These are phyloP conservation scores for Hirtodrosophila confusa DNA, from an alignment of 2,888 invertebrate species.

Conservation along the genomic window DNA sequence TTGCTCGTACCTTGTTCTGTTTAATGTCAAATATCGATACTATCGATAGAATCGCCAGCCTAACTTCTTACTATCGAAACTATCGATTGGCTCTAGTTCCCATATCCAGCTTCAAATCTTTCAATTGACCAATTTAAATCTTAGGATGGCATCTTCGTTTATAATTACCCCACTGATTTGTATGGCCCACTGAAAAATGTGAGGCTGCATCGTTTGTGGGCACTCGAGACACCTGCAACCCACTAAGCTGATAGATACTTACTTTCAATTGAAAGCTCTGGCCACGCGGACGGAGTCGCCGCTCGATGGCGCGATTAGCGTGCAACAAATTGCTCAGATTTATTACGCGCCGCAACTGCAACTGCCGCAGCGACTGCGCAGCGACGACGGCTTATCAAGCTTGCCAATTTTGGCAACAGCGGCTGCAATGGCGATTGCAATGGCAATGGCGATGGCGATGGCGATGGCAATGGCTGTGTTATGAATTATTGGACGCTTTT, in stretches of 20 bases:
- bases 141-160: constrained; percentile 1
- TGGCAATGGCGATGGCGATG: constrained; percentile 30
- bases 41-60: too few species aligned
- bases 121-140: not conserved
- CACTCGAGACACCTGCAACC: constrained; percentile 66
- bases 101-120: too few species aligned
- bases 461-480: constrained; percentile 69
- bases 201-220: constrained; percentile 36
- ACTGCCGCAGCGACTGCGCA: constrained; percentile 18
- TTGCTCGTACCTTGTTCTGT: too few species aligned
- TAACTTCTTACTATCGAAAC: too few species aligned
- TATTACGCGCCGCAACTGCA: constrained; percentile 61
- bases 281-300: constrained; percentile 26
- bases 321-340: constrained; percentile 79
- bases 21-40: too few species aligned
- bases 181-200: constrained; percentile 57
- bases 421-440: constrained; percentile 11
- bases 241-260: constrained; percentile 63
- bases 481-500: constrained; percentile 79
- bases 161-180: constrained; percentile 61
- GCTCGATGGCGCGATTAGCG: constrained; percentile 68
- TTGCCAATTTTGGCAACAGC: constrained; percentile 66
- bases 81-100: too few species aligned
- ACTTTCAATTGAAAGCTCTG: constrained; percentile 70
- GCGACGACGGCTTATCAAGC: constrained; percentile 58